A percentile compares a stretch with the other conserved stretches of the same genome.
Conservation (phyloP, 2,888 invertebrate genomes). For the Kuschelorhynchus macadamiae region DNA sequence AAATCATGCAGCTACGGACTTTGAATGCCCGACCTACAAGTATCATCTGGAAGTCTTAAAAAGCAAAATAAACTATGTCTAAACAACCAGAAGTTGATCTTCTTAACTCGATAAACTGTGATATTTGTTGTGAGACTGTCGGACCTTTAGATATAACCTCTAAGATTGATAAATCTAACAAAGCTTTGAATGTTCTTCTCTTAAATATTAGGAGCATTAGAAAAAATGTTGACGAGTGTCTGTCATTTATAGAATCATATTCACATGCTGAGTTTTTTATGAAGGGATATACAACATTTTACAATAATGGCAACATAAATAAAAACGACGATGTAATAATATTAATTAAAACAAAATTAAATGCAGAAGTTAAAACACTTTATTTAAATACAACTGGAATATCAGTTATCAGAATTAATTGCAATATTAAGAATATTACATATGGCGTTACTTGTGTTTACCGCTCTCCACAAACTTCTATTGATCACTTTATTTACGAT, state of each 20-base stretch:
- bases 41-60: neutral
- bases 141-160: neutral
- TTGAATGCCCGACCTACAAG: slow-evolving; percentile 1
- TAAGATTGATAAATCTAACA: neutral
- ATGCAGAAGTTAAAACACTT: neutral
- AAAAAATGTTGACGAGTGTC: neutral
- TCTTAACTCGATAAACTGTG: neutral
- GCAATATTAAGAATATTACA: neutral
- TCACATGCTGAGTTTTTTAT: neutral
- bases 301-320: neutral
- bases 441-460: neutral
- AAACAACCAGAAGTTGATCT: neutral
- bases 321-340: neutral
- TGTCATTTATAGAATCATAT: slow-evolving; percentile 1
- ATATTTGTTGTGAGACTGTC: neutral
- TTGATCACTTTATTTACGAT: neutral
- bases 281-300: neutral
- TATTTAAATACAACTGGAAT: neutral
- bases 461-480: neutral
- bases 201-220: neutral
- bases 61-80: slow-evolving; percentile 5
- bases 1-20: neutral
- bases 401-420: neutral
- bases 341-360: neutral
- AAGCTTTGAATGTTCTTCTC: neutral